These are phyloP conservation scores for Todiramphus chloris DNA, from an alignment of 2,113 vertebrate species.

Conservation along the genomic window DNA sequence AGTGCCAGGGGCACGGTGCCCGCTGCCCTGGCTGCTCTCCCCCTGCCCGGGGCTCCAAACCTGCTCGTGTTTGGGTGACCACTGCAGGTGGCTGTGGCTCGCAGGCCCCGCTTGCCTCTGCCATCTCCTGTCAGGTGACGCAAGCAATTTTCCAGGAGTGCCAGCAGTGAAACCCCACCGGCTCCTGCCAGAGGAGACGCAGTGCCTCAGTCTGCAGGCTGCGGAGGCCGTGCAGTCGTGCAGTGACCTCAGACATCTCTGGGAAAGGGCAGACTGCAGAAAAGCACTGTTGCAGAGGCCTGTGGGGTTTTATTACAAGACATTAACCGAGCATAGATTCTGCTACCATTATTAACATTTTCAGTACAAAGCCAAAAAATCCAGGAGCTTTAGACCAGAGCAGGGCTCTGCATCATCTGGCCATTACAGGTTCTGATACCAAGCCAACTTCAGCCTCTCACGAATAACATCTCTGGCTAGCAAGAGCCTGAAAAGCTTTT, in stretches of 20 bases:
- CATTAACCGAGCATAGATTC: conserved; percentile 22
- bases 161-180: neutral
- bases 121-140: neutral
- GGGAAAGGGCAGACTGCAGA: neutral
- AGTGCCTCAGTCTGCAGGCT: neutral
- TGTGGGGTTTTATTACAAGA: neutral
- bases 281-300: neutral
- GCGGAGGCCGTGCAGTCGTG: neutral
- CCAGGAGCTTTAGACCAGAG: conserved; percentile 17
- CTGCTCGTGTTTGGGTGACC: too few relatives aligned
- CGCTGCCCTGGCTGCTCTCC: neutral
- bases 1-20: neutral
- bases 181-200: neutral
- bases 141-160: neutral
- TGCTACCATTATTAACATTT: neutral
- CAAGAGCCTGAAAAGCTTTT: neutral
- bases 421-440: neutral
- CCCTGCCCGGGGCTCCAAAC: too few relatives aligned
- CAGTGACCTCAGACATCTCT: neutral
- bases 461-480: neutral
- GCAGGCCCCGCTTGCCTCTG: neutral
- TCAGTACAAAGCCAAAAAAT: conserved; percentile 5
- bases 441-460: conserved; percentile 30
- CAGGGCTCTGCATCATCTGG: conserved; percentile 16
- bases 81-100: neutral